Base-by-base conservation (phyloP, 1,140 invertebrate species). In the Drosophila mojavensis region DNA sequence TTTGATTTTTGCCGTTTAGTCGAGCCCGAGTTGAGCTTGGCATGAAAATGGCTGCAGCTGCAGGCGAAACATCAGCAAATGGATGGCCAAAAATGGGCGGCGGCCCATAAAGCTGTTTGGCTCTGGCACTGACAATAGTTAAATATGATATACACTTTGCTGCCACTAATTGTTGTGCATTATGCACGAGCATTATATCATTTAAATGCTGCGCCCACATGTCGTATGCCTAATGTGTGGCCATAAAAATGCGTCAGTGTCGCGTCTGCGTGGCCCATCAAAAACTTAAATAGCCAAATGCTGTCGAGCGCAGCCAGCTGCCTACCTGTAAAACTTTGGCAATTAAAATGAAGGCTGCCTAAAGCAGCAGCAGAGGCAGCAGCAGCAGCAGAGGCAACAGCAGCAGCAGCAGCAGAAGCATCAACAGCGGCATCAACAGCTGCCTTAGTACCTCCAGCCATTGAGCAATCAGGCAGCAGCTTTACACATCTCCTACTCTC, bases 231-330 rank as follows among this genome's bases (percentile, higher is more conserved):
- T 69, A 74, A 56, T 74, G 54, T 26, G 71, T 24, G 58, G 63
- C 60, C 79, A 84, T 84, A 80, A 84, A 82, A 82, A 71, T 43
- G 41, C 48, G 43, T 26, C 20, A 17, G 79, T 80, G 81, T 83
- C 81, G 78, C 81, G 72, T 84, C 81, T 84, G 81, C 65, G 56
- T 20, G 43, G 69, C 54, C 70, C 78, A 84, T 86, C 82, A 73
- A 86, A 81, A 84, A 72, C 62, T 78, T 68, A 61, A 85, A 70
- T 74, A 65, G 62, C 61, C 61, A 75, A 68, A 65, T 71, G 60
- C 47, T 39, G 62, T 53, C 51, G 62, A 33, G 30, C 56, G 20
- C 45, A 30, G 56, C n/a, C 66, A 69, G 56, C 71, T 68, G 62
- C 61, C 53, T 58, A 59, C 62, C 55, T 66, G 39, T 11, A 56